These are phyloP conservation scores for Peromyscus polionotus DNA, from an alignment of 2,113 vertebrate genomes.

Conservation along the genomic window DNA sequence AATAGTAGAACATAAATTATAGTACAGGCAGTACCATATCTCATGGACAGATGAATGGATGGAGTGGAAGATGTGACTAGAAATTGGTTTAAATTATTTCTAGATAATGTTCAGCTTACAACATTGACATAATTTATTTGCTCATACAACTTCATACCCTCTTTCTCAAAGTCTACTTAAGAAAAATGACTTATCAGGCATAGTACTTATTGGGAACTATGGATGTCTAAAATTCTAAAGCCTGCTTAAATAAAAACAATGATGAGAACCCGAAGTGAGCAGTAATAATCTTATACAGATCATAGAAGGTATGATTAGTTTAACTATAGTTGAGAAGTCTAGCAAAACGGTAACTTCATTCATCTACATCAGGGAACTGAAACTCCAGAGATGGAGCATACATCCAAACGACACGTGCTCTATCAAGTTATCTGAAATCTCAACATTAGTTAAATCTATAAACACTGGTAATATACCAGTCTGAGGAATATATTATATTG, in stretches of 20 bases:
- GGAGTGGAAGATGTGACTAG: neutral
- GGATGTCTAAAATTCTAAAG: conserved; percentile 23
- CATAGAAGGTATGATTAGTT: conserved; percentile 7
- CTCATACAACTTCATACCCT: conserved; percentile 18
- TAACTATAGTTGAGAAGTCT: conserved; percentile 25
- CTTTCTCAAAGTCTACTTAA: conserved; percentile 39
- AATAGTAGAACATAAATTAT: conserved; percentile 28
- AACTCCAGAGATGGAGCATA: conserved; percentile 29
- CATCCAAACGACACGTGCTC: neutral
- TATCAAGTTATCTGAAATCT: conserved; percentile 50
- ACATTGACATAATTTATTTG: conserved; percentile 43
- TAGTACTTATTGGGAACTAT: conserved; percentile 8
- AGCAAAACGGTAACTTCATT: conserved; percentile 1
- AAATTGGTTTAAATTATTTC: neutral
- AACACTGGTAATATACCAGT: conserved; percentile 18
- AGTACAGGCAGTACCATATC: neutral
- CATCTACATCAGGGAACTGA: conserved; percentile 47
- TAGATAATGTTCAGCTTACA: neutral
- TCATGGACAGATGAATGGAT: neutral
- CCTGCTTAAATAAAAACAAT: neutral
- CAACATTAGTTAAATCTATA: conserved; percentile 30
- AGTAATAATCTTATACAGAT: conserved; percentile 7
- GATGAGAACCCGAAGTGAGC: neutral
- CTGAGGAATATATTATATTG: neutral
- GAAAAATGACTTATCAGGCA: neutral